Conservation (phyloP, 2,888 invertebrate species). For the Lacanobia wlatinum region DNA sequence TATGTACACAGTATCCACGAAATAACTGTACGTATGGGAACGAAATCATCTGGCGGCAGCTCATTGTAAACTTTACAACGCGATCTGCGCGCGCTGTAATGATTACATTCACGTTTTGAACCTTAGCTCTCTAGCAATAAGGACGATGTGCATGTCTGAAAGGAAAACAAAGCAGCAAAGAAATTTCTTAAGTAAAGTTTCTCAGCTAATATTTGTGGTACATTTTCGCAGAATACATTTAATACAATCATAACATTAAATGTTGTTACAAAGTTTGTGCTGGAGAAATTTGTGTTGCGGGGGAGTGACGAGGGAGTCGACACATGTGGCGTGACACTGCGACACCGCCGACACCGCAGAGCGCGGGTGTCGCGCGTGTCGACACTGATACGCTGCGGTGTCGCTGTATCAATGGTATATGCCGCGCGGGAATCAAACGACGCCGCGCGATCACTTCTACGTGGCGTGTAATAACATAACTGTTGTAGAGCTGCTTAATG, state of each 20-base stretch:
- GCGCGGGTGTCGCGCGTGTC: conserved; percentile 10
- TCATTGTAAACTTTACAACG: conserved; percentile 72
- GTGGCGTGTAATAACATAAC: conserved; percentile 11
- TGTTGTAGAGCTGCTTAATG: conserved; percentile 14
- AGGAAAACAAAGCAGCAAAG: conserved; percentile 57
- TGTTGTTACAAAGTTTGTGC: conserved; percentile 78
- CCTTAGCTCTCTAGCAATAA: conserved; percentile 66
- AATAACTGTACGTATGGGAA: conserved; percentile 78
- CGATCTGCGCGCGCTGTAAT: conserved; percentile 52
- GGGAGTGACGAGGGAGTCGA: conserved; percentile 45
- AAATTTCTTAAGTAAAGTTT: conserved; percentile 79
- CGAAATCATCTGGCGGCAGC: conserved; percentile 76
- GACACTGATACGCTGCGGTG: conserved; percentile 35
- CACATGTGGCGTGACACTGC: conserved; percentile 43
- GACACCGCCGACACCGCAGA: conserved; percentile 25
- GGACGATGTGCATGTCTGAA: conserved; percentile 14
- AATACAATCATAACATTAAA: conserved; percentile 84
- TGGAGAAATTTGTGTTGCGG: conserved; percentile 50
- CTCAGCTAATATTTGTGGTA: conserved; percentile 83
- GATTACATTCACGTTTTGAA: conserved; percentile 54
- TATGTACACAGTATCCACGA: conserved; percentile 70
- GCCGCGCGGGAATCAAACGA: conserved; percentile 31
- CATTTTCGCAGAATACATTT: conserved; percentile 82
- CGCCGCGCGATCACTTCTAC: not conserved
- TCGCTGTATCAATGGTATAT: conserved; percentile 20